Conservation (phyloP, 2,888 invertebrate genomes). For the Lumbricus terrestris region DNA sequence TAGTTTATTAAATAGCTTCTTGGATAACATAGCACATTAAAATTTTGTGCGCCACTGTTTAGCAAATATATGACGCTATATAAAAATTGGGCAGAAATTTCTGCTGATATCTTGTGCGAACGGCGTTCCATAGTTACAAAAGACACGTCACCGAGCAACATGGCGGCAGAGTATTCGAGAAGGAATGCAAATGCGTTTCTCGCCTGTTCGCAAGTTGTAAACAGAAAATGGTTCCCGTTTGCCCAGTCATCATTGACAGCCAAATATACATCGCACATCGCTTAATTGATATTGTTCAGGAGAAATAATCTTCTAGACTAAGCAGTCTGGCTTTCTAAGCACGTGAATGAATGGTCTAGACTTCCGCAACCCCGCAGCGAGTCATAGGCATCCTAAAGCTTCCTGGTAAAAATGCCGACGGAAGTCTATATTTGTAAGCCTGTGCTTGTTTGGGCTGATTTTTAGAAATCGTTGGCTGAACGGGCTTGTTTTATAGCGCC, state of each 20-base stretch:
- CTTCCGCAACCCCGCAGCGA: background rate
- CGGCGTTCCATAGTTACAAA: background rate
- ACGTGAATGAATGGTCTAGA: background rate
- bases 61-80: too few species aligned
- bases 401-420: background rate
- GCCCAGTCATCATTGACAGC: background rate
- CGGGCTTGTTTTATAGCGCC: background rate
- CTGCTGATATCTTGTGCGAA: background rate
- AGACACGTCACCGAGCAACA: background rate
- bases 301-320: background rate
- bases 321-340: background rate
- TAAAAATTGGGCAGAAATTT: too few species aligned
- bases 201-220: background rate
- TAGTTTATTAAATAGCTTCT: too few species aligned
- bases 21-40: too few species aligned
- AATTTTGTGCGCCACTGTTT: background rate
- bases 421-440: background rate
- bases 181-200: background rate
- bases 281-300: background rate
- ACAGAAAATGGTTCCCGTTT: background rate
- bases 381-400: background rate
- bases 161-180: background rate
- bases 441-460: background rate
- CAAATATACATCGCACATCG: background rate
- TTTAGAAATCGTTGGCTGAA: background rate